Evolutionary conservation across 2,797 vertebrate species (phyloP).

Genomic region (Pyrocephalus nanus): DNA sequence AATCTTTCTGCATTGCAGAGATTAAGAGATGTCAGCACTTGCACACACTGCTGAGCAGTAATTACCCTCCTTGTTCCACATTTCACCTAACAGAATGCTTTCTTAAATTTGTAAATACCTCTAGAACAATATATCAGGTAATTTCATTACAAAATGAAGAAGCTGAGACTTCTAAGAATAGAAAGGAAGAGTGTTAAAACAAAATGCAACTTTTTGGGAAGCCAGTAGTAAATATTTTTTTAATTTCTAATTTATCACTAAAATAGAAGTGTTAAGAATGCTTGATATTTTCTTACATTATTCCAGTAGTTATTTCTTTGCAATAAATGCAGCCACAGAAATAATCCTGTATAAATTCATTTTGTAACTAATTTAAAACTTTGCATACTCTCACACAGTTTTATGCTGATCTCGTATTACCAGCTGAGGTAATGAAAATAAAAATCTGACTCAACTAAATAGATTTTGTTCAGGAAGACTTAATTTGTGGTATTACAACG

Average conservation of each 20-base stretch:
- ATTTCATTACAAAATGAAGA: not conserved
- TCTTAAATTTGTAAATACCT: not conserved
- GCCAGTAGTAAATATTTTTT: not conserved
- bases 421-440: constrained; percentile 44
- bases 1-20: not conserved
- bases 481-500: constrained; percentile 72
- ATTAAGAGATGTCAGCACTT: not conserved
- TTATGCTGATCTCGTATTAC: constrained; percentile 45
- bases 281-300: not conserved
- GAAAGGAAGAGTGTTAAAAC: not conserved
- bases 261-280: not conserved
- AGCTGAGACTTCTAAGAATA: not conserved
- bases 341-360: not conserved
- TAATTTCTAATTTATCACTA: not conserved
- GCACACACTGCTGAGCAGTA: not conserved
- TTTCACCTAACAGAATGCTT: not conserved
- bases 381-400: constrained; percentile 9
- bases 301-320: not conserved
- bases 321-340: not conserved
- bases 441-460: constrained; percentile 68
- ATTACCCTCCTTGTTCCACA: not conserved
- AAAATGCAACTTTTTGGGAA: not conserved
- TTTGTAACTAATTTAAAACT: constrained; percentile 53
- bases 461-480: constrained; percentile 65
- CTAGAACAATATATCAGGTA: not conserved